Base-by-base conservation (phyloP, 2,888 invertebrate species). In the Troglohyphantes excavatus region DNA sequence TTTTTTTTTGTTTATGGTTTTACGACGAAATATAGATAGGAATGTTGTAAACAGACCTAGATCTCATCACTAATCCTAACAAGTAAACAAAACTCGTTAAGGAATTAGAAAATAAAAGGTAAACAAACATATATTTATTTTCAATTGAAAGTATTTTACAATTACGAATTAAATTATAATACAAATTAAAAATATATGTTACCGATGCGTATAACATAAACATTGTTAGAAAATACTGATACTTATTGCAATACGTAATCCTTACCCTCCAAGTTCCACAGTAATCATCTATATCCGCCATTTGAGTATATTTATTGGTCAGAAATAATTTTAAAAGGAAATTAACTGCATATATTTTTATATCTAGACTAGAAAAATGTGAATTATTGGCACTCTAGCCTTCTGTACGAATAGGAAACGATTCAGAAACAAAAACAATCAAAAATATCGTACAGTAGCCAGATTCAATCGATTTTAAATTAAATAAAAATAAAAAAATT, bases 251-350 rank as follows among this genome's bases (percentile, higher is more conserved):
- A 39, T n/a, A n/a, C n/a, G n/a, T 3, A 39, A 13, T 53, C n/a
- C 26, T 91, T 59, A 91, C 91, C 82, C 70, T 81, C 91, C 91
- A 91, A 39, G 91, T 91, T 27, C 91, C 91, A 82, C 81, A 81
- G 59, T 89, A 91, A 82, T 85, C 86, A 23, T 85, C 78, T 59
- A 79, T 46, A 65, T 91, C 91, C 65, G 84, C 88, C 91, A 91
- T 91, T 67, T 65, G 73, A 70, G n/a, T 11, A 63, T 13, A 63
- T 19, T 43, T 65, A 46, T 21, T 26, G 9, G 63, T 9, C 27
- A 72, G 9, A 26, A 65, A 27, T 65, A 2, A n/a, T 9, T 23
- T 78, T 21, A 39, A 78, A 65, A 6, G 9, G 19, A 17, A 65
- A 63, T 53, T 53, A n/a, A 63, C 1, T 26, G 26, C n/a, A 78